Base-by-base conservation (phyloP, 2,113 vertebrate genomes). In the Gallinago undulata region DNA sequence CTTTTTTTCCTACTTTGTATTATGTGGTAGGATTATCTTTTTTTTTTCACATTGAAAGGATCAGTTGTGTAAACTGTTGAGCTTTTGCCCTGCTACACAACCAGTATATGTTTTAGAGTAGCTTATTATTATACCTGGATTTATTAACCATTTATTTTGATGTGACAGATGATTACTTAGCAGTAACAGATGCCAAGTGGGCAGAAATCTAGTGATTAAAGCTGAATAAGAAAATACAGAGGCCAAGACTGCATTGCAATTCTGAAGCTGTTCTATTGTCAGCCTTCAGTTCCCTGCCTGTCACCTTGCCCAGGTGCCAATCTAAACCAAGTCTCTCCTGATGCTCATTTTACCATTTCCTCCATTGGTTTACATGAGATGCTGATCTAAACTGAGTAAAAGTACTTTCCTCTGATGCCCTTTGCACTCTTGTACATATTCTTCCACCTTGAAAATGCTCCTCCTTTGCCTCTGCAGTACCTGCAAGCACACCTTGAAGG, bases 101-200 rank as follows among this genome's bases (percentile, higher is more conserved):
- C 5, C 33, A 70, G 45, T 23, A 55, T 5, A n/a, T 27, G 70
- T 25, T 73, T 93, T 28, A 73, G 21, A 62, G 28, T 24, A 89
- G 39, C 37, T 90, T 87, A 70, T 84, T 70, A 90, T 64, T 74
- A 77, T 51, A 87, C 64, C 37, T 50, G 23, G 33, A 84, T 75
- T 63, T 84, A 81, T 91, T 90, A 87, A 81, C 35, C 60, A 91
- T 78, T 89, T 84, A 72, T 59, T 95, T 93, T 90, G 83, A 86
- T 62, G 76, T 53, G 86, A 86, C 45, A 94, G 60, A 60, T 70
- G 31, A 89, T 90, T 93, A 87, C 22, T 68, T 73, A 75, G 84
- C 59, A 95, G 41, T 59, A 81, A 70, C 47, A 90, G 90, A 89
- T 63, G 56, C n/a, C 60, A 94, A 77, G 25, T 12, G 21, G 35